These are phyloP conservation scores for Myripristis murdjan DNA, from an alignment of 2,797 vertebrate genomes.

Conservation along the genomic window DNA sequence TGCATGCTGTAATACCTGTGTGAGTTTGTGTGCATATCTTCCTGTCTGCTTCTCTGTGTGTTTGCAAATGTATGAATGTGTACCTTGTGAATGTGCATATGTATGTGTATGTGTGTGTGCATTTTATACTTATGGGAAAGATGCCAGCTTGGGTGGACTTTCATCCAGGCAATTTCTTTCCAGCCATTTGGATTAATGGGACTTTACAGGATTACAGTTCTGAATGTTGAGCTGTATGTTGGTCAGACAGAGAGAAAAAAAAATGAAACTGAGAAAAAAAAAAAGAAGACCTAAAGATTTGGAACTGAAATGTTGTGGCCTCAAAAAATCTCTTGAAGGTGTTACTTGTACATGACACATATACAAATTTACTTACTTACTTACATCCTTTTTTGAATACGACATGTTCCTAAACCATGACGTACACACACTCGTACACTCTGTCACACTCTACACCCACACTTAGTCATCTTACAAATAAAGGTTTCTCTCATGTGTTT, in stretches of 20 bases:
- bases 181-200: slow-evolving; percentile 58
- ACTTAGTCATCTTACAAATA: slow-evolving; percentile 56
- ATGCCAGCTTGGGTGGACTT: slow-evolving; percentile 56
- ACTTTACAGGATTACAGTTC: slow-evolving; percentile 68
- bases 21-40: background rate
- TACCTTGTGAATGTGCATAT: background rate
- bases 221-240: slow-evolving; percentile 62
- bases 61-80: background rate
- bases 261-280: too few relatives aligned
- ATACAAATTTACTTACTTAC: slow-evolving; percentile 14
- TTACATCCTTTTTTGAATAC: background rate
- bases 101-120: slow-evolving; percentile 18
- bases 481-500: slow-evolving; percentile 59
- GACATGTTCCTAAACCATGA: background rate
- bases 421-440: slow-evolving; percentile 14
- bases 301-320: slow-evolving; percentile 20
- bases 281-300: slow-evolving; percentile 20
- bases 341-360: slow-evolving; percentile 26
- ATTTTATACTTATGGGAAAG: slow-evolving; percentile 41
- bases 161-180: slow-evolving; percentile 54
- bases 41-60: slow-evolving; percentile 3
- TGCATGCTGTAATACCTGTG: background rate
- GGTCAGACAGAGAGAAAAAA: slow-evolving; percentile 14
- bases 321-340: slow-evolving; percentile 26
- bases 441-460: slow-evolving; percentile 29